phyloP scores from a whole-genome alignment of 2,797 vertebrate species.

The Kryptolebias ocellatus region DNA sequence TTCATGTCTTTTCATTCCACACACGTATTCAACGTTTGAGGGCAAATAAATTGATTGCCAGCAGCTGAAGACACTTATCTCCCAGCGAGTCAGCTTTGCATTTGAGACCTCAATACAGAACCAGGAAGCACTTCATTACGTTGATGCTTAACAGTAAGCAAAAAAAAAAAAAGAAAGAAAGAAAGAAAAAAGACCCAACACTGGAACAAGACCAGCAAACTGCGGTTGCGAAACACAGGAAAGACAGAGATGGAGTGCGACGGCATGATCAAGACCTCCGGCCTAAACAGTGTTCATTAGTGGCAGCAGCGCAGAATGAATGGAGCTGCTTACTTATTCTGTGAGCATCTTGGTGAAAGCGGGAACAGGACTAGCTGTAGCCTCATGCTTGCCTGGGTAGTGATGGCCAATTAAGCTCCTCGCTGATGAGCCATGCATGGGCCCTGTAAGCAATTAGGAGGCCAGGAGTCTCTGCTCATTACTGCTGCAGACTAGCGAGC shows the following conservation, averaged over 20 bases:
- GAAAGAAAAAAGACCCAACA: slow-evolving; percentile 55
- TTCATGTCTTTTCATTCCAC: slow-evolving; percentile 63
- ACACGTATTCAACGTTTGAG: slow-evolving; percentile 74
- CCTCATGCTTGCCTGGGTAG: slow-evolving; percentile 76
- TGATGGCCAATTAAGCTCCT: slow-evolving; percentile 84
- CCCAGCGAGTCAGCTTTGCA: slow-evolving; percentile 64
- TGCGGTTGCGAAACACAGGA: slow-evolving; percentile 48
- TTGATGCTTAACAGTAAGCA: slow-evolving; percentile 66
- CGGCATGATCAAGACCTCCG: slow-evolving; percentile 69
- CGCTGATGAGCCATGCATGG: slow-evolving; percentile 80
- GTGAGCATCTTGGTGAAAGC: slow-evolving; percentile 61
- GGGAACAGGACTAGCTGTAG: slow-evolving; percentile 67
- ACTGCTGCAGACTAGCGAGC: slow-evolving; percentile 59
- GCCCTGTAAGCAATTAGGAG: slow-evolving; percentile 79
- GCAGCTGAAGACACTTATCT: slow-evolving; percentile 81
- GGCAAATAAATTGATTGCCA: slow-evolving; percentile 79
- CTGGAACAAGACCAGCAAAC: slow-evolving; percentile 57
- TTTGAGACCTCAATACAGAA: slow-evolving; percentile 68
- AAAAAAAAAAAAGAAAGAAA: slow-evolving; percentile 33
- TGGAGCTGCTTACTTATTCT: slow-evolving; percentile 76
- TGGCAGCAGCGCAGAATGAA: slow-evolving; percentile 71
- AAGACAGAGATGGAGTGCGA: slow-evolving; percentile 59
- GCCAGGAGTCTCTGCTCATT: slow-evolving; percentile 78
- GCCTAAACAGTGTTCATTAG: slow-evolving; percentile 77
- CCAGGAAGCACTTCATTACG: slow-evolving; percentile 72